Percentiles rank a stretch among this genome's conserved stretches.
These are phyloP conservation scores for Alethe diademata DNA, from an alignment of 2,113 vertebrate species.

Conservation along the genomic window DNA sequence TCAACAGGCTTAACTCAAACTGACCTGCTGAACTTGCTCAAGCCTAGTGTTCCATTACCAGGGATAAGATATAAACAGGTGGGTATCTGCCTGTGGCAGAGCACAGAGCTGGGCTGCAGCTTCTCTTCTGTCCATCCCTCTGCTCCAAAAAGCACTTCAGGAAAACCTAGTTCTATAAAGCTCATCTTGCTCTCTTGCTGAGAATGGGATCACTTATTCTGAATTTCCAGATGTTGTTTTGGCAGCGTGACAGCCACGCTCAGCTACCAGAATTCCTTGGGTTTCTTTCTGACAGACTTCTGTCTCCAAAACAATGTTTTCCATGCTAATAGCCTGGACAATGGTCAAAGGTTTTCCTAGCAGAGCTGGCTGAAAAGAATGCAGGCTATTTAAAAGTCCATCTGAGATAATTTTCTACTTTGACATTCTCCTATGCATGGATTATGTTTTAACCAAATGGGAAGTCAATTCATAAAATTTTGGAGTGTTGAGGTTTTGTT, in stretches of 20 bases:
- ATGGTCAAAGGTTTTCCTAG: conserved; percentile 34
- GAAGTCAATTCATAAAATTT: not conserved
- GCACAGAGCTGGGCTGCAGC: not conserved
- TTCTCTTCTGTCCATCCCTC: not conserved
- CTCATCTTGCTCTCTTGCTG: not conserved
- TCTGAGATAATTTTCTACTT: not conserved
- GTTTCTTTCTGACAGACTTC: conserved; percentile 28
- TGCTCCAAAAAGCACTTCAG: not conserved
- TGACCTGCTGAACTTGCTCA: not conserved
- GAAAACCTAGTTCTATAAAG: not conserved
- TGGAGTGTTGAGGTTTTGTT: not conserved
- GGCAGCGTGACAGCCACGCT: not conserved
- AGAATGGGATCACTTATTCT: not conserved
- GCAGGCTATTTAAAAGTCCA: conserved; percentile 13
- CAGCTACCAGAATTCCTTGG: conserved; percentile 18
- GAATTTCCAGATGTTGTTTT: conserved; percentile 25
- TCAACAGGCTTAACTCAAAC: not conserved
- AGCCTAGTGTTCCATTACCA: not conserved
- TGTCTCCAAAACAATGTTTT: conserved; percentile 46
- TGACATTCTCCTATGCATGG: not conserved
- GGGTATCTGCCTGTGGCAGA: not conserved
- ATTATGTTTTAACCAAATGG: conserved; percentile 3
- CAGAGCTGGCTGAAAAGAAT: conserved; percentile 38
- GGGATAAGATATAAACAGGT: not conserved
- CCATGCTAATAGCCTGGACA: conserved; percentile 27